Evolutionary conservation across 2,113 vertebrate species (phyloP), one percentile per base, ranked within the genome.

Genomic region (Dromaius novaehollandiae): DNA sequence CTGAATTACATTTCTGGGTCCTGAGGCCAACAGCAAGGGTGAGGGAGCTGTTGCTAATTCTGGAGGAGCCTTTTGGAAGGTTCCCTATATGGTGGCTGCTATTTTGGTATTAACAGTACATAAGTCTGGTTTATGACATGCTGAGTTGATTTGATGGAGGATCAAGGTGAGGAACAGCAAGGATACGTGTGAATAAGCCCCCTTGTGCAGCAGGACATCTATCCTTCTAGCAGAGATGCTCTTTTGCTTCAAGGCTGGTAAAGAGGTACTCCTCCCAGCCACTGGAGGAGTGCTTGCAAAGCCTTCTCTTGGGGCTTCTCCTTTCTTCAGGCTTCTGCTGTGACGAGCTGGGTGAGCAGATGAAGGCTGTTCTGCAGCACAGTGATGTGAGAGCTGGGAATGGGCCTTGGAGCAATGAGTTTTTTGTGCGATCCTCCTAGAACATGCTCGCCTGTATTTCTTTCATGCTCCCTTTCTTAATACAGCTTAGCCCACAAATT

Each of bases 1-100:
- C 44, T 95, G 94, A 92, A 83, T 90, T 86, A 80, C 34, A 6
- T 60, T 42, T 56, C 64, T 89, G 89, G 44, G 32, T 75, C 28
- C 58, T 0, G 7, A 66, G 61, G 65, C 51, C 66, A 82, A 36
- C 20, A 64, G 78, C 21, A 86, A 82, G 44, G n/a, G 15, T 58
- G 63, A 82, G 15, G 74, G 32, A 78, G 53, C 22, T 77, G 55
- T 20, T 2, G 16, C 18, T 42, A 38, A 0, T 28, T 71, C 68
- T 64, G 20, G 40, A 21, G 85, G 74, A 63, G 50, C 16, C 48
- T 89, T 89, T 63, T 13, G 26, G 48, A 20, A 5, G 21, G 26
- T 66, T 93, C 17, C 24, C 58, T 61, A 2, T 5, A 0, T 8
- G 22, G 1, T 48, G 32, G 48, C 24, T 89, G 26, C 42, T 38